Evolutionary conservation across 2,888 invertebrate species (phyloP).

Genomic region (Cryptus viduatorius): DNA sequence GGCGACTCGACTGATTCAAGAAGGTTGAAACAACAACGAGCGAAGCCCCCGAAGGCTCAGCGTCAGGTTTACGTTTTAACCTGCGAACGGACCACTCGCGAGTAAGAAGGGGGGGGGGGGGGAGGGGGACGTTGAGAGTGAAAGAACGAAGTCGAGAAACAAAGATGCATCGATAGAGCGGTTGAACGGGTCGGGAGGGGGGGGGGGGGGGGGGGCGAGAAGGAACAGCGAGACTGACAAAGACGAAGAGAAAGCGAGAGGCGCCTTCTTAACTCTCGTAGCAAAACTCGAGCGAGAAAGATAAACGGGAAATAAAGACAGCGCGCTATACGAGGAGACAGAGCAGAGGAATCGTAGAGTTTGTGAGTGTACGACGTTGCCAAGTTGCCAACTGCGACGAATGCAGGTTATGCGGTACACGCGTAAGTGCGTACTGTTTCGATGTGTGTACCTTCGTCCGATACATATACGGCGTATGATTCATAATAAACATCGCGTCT

Average conservation of each 20-base stretch:
- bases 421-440: conserved; percentile 51
- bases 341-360: conserved; percentile 64
- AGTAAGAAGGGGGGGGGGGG: conserved; percentile 70
- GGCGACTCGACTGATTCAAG: conserved; percentile 81
- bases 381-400: conserved; percentile 74
- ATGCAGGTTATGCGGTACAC: conserved; percentile 63
- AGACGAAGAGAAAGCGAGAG: conserved; percentile 68
- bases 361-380: conserved; percentile 76
- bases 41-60: conserved; percentile 46
- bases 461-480: too few relatives aligned
- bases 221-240: conserved; percentile 58
- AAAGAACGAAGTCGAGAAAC: conserved; percentile 33
- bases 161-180: conserved; percentile 19
- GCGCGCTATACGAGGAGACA: conserved; percentile 53
- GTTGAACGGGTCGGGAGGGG: conserved; percentile 40
- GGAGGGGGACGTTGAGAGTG: conserved; percentile 30
- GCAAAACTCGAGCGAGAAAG: conserved; percentile 61
- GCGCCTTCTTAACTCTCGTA: not conserved
- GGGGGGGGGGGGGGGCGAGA: conserved; percentile 60
- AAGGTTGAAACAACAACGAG: conserved; percentile 74
- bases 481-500: too few relatives aligned
- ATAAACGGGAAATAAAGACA: conserved; percentile 35
- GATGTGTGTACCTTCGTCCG: not conserved
- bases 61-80: conserved; percentile 76
- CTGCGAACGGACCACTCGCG: conserved; percentile 65